Evolutionary conservation across 2,888 invertebrate genomes (phyloP).

Genomic region (Diaperis boleti): DNA sequence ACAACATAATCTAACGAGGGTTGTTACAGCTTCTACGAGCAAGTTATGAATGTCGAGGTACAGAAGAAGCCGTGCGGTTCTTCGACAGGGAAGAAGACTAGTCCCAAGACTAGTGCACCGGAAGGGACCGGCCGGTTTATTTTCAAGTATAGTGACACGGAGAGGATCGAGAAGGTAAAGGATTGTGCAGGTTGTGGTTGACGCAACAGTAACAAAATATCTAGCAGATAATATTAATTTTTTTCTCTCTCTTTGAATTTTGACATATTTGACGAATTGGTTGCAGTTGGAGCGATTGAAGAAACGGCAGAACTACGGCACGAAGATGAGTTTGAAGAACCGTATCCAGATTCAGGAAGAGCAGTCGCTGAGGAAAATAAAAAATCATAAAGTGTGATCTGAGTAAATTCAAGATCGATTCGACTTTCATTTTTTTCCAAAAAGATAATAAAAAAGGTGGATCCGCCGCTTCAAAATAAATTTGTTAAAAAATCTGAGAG

Average conservation of each 20-base stretch:
- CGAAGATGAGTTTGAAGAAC: conserved; percentile 50
- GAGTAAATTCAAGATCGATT: not conserved
- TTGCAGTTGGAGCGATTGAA: conserved; percentile 47
- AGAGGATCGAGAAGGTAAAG: conserved; percentile 5
- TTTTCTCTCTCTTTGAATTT: too few relatives aligned
- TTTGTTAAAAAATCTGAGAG: too few relatives aligned
- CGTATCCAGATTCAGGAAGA: conserved; percentile 50
- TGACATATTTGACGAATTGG: not conserved
- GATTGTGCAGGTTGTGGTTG: too few relatives aligned
- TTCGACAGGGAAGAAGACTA: too few relatives aligned
- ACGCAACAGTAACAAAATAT: too few relatives aligned
- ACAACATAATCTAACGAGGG: not conserved
- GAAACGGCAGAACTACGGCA: conserved; percentile 51
- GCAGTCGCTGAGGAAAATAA: conserved; percentile 41
- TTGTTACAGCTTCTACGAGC: conserved; percentile 11
- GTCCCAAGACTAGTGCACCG: too few relatives aligned
- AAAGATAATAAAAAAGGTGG: too few relatives aligned
- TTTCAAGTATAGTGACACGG: not conserved
- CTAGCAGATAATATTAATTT: too few relatives aligned
- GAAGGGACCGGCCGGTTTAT: not conserved
- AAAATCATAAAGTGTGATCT: conserved; percentile 2
- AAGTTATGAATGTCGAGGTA: conserved; percentile 1
- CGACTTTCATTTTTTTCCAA: too few relatives aligned
- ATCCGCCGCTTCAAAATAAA: too few relatives aligned
- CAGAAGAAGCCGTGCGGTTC: not conserved